Percentiles rank a stretch among this genome's conserved stretches.
Conservation (phyloP, 2,888 invertebrate genomes). For the Epirrita christyi region DNA sequence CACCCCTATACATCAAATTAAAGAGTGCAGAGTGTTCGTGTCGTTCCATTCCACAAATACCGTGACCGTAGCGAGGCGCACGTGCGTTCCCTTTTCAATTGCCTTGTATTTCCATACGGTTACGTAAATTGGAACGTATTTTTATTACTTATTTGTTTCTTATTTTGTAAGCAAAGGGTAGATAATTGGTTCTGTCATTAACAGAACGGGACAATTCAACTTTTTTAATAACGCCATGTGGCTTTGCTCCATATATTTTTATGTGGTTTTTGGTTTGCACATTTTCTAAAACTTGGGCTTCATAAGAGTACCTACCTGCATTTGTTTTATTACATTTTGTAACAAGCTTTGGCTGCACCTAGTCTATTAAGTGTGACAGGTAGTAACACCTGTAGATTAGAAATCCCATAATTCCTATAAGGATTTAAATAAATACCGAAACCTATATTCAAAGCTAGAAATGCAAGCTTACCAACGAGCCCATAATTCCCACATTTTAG, state of each 20-base stretch:
- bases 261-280: too few species aligned
- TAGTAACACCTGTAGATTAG: too few species aligned
- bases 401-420: too few species aligned
- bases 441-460: constrained; percentile 1
- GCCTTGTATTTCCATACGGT: constrained; percentile 36
- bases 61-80: constrained; percentile 36
- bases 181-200: constrained; percentile 26
- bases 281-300: too few species aligned
- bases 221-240: too few species aligned
- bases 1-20: constrained; percentile 38
- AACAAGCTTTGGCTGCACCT: not conserved
- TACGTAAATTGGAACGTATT: constrained; percentile 34
- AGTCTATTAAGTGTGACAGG: not conserved
- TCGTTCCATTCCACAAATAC: constrained; percentile 41
- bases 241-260: too few species aligned
- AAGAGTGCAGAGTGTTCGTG: constrained; percentile 39
- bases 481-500: not conserved
- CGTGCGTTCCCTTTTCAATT: constrained; percentile 43
- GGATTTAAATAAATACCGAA: too few species aligned
- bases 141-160: constrained; percentile 20
- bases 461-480: not conserved
- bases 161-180: constrained; percentile 9
- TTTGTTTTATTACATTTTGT: too few species aligned
- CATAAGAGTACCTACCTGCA: too few species aligned
- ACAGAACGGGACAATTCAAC: constrained; percentile 5